These are phyloP conservation scores for Drosophila algonquin DNA, from an alignment of 2,888 invertebrate genomes.

Conservation along the genomic window DNA sequence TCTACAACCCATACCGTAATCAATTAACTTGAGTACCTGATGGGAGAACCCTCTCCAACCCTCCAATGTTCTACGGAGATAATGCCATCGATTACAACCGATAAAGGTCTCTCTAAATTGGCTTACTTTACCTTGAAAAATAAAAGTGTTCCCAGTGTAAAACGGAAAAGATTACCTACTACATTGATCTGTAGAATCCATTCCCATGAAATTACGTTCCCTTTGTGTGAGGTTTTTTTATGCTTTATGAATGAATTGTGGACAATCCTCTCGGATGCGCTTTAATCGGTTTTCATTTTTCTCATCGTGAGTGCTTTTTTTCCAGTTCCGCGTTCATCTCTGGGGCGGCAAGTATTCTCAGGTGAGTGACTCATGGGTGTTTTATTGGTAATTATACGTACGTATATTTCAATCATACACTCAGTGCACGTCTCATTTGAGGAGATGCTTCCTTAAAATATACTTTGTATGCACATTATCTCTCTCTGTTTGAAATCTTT, in stretches of 20 bases:
- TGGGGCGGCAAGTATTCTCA: conserved; percentile 20
- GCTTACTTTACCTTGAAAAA: conserved; percentile 47
- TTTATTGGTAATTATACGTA: conserved; percentile 28
- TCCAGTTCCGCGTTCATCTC: conserved; percentile 59
- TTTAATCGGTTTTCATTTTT: conserved; percentile 30
- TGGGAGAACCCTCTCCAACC: neutral
- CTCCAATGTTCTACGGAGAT: conserved; percentile 6
- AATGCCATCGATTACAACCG: conserved; percentile 25
- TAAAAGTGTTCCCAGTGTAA: conserved; percentile 3
- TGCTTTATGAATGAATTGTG: conserved; percentile 45
- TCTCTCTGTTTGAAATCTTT: conserved; percentile 23
- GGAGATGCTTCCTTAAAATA: conserved; percentile 42
- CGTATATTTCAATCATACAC: conserved; percentile 40
- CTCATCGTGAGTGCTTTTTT: conserved; percentile 26
- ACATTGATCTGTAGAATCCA: conserved; percentile 17
- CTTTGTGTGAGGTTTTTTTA: conserved; percentile 11
- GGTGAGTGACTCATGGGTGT: conserved; percentile 53
- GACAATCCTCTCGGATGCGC: conserved; percentile 21
- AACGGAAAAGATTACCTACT: conserved; percentile 22
- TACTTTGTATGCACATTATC: conserved; percentile 7
- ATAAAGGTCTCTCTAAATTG: conserved; percentile 37
- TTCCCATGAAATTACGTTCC: conserved; percentile 38
- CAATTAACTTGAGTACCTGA: conserved; percentile 21
- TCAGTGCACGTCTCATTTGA: conserved; percentile 38
- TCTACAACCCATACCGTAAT: conserved; percentile 37